These are phyloP conservation scores for Drosophila mayaguana DNA, from an alignment of 2,888 invertebrate species.

Conservation along the genomic window DNA sequence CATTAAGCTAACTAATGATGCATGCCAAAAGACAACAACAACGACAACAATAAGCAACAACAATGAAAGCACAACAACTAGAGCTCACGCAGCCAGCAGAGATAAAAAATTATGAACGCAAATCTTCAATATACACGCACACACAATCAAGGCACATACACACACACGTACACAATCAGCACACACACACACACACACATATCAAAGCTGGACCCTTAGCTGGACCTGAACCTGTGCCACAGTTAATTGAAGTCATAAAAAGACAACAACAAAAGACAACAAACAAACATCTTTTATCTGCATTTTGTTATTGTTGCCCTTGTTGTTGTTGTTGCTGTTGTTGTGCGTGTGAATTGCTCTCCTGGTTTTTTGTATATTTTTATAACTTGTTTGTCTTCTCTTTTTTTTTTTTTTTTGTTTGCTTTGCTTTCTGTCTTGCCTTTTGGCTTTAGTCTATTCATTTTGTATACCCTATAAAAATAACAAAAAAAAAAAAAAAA, in stretches of 20 bases:
- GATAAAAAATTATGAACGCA: constrained; percentile 80
- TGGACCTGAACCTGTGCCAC: constrained; percentile 57
- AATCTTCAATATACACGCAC: constrained; percentile 56
- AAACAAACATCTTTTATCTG: constrained; percentile 72
- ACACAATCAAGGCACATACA: constrained; percentile 37
- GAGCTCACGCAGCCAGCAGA: constrained; percentile 65
- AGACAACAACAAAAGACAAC: constrained; percentile 58
- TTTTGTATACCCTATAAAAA: constrained; percentile 42
- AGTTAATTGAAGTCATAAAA: constrained; percentile 80
- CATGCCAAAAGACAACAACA: constrained; percentile 51
- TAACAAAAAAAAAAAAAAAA: neutral
- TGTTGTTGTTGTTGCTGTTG: constrained; percentile 36
- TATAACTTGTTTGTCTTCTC: constrained; percentile 53
- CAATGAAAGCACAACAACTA: constrained; percentile 52
- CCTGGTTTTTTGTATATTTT: constrained; percentile 58
- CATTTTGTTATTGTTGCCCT: constrained; percentile 27
- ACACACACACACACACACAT: constrained; percentile 26
- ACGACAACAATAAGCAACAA: constrained; percentile 38
- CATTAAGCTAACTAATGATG: constrained; percentile 80
- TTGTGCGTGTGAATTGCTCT: constrained; percentile 77
- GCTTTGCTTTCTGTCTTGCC: constrained; percentile 11
- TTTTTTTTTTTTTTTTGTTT: no score
- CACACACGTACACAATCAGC: constrained; percentile 27
- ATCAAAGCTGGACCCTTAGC: constrained; percentile 28
- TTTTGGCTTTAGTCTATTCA: constrained; percentile 14